Evolutionary conservation across 1,140 invertebrate species (phyloP), one percentile per base, ranked within the genome.

Genomic region (Antheraea mylitta): DNA sequence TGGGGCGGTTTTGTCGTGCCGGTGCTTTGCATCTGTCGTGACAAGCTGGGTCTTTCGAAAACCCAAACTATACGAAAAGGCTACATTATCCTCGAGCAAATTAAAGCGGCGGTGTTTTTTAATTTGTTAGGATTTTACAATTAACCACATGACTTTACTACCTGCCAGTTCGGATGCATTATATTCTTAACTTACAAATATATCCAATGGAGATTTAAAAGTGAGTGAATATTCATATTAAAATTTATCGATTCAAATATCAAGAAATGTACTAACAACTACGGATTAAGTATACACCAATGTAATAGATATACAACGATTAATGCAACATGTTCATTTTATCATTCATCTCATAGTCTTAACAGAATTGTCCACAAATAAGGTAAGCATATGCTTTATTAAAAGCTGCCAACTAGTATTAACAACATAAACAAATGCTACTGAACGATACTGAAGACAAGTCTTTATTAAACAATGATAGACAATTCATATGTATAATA

Each of bases 61-160:
- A 59, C 72, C 82, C 58, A n/a, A 53, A 53, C 69, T 80, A 67
- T 38, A 68, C 16, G 62, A 79, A 66, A 37, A 76, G 76, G 75
- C 60, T 19, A 58, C 18, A 0, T 10, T 13, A 0, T 37, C 30
- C 0, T 6, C 7, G 8, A 7, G 18, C 11, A 19, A 0, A 0
- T 60, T 36, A n/a, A 18, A 22, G 9, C 4, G 18, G 19, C 4
- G 18, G 5, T 48, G n/a, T 68, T 74, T 66, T 66, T 69, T 0
- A 73, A 83, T 72, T 86, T 71, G 18, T 71, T 67, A 64, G 82
- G 67, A n/a, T 81, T 69, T 53, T 67, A 64, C 81, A 81, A 85
- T 88, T 90, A 86, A 85, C 85, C 86, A 88, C 74, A 79, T 82
- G 87, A 89, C 87, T 82, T 85, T 90, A 80, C 77, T 90, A 91